phyloP scores from a whole-genome alignment of 2,888 invertebrate species.

The Pocota personata region DNA sequence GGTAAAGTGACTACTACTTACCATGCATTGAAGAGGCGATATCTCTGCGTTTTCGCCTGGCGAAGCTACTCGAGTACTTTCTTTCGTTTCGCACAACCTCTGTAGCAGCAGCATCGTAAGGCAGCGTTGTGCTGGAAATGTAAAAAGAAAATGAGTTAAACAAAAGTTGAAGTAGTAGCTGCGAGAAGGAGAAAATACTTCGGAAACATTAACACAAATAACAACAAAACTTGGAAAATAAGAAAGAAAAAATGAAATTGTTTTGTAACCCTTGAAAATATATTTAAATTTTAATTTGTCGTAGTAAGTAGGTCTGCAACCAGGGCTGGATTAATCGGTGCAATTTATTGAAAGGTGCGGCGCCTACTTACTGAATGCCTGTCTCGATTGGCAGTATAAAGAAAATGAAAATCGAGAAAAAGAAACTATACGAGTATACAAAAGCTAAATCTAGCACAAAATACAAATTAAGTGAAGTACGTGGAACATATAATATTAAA shows the following conservation, averaged over 20 bases:
- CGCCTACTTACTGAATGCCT: too few species aligned
- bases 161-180: constrained; percentile 11
- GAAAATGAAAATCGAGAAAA: too few species aligned
- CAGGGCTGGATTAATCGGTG: background rate
- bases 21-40: constrained; percentile 81
- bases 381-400: too few species aligned
- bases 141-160: constrained; percentile 41
- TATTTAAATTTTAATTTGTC: background rate
- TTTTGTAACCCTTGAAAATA: constrained; percentile 20
- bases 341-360: too few species aligned
- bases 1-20: constrained; percentile 74
- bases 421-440: too few species aligned
- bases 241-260: constrained; percentile 8
- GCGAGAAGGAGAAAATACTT: background rate
- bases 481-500: too few species aligned
- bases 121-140: constrained; percentile 60
- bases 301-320: background rate
- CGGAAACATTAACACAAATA: constrained; percentile 60
- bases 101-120: constrained; percentile 44
- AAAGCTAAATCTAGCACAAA: too few species aligned
- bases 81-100: constrained; percentile 66
- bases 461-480: too few species aligned
- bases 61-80: constrained; percentile 71
- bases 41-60: constrained; percentile 78
- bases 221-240: constrained; percentile 2